A percentile compares a stretch with the other conserved stretches of the same genome.
Conservation (phyloP, 2,113 vertebrate genomes). For the Bubo scandiacus region DNA sequence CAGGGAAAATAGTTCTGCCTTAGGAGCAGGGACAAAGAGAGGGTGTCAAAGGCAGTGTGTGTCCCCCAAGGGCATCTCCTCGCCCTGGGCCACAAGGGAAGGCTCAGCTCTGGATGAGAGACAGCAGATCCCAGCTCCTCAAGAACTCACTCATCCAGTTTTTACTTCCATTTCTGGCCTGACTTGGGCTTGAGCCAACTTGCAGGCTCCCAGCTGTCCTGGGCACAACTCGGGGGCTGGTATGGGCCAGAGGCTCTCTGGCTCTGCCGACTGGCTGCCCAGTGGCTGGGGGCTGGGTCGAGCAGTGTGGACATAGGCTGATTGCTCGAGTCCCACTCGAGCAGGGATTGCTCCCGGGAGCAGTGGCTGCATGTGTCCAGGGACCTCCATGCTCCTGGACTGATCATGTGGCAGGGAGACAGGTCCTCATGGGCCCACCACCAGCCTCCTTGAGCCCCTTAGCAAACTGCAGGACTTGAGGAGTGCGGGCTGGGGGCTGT, state of each 20-base stretch:
- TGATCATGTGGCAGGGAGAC: rapidly evolving
- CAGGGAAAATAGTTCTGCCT: background rate
- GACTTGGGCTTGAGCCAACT: rapidly evolving
- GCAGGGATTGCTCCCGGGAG: background rate
- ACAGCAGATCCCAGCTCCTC: background rate
- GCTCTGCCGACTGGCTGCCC: rapidly evolving
- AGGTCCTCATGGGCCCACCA: background rate
- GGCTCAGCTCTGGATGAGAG: background rate
- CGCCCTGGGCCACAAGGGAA: background rate
- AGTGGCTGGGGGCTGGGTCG: rapidly evolving
- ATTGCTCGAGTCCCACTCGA: background rate
- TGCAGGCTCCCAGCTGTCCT: rapidly evolving
- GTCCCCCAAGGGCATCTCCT: background rate
- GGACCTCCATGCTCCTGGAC: background rate
- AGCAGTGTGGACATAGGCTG: background rate
- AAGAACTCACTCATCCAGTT: background rate
- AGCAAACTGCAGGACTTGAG: background rate
- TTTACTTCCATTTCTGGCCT: background rate
- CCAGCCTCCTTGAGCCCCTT: background rate
- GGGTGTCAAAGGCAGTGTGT: rapidly evolving
- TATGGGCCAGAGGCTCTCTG: background rate
- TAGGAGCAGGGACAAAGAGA: background rate
- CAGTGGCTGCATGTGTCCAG: background rate
- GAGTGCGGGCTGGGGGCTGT: background rate
- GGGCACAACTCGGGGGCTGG: background rate